Base-by-base conservation (phyloP, 64 coral and sea anemone species). In the Catalaphyllia jardinei region DNA sequence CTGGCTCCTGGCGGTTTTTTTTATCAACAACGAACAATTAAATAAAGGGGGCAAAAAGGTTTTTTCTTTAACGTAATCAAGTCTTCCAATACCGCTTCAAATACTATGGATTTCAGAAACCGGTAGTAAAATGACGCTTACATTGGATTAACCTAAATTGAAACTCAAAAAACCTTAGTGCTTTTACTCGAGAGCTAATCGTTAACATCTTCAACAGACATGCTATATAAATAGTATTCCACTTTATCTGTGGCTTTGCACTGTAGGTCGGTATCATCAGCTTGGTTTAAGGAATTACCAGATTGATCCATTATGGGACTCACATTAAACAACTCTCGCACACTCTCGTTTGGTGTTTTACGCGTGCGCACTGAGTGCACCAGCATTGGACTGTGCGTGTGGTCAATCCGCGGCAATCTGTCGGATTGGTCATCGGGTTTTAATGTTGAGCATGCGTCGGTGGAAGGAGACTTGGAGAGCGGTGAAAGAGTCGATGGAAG, bases 251-350 rank as follows among this genome's bases (percentile, higher is more conserved):
- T 50, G 35, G 49, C 19, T 20, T 69, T 60, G 64, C 81, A 85
- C 35, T 85, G 81, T 8, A n/a, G 8, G 7, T 50, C 52, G 35
- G 15, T 71, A 42, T 71, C 50, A 35, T 85, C 25, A 19, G 62
- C 54, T 62, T 25, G 2, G 31, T 65, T 61, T 50, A 17, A 50
- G 20, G 39, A 4, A 16, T 71, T 64, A 85, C 62, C 62, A 38
- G 81, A 85, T 13, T 85, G 61, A 50, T 60, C 81, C 81, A 85
- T 50, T 14, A 85, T 64, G 50, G 81, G 81, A 85, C 81, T 85
- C 33, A 85, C 35, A 24, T 85, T 85, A 38, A 85, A 85, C 63
- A 69, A n/a, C 62, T 85, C 81, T 12, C 81, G 62, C 63, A 63
- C 62, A 71, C 33, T 17, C 62, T 85, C 62, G 42, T 20, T 71